Evolutionary conservation across 2,113 vertebrate species (phyloP), one percentile per base, ranked within the genome.

Genomic region (Boulengerochromis microlepis): DNA sequence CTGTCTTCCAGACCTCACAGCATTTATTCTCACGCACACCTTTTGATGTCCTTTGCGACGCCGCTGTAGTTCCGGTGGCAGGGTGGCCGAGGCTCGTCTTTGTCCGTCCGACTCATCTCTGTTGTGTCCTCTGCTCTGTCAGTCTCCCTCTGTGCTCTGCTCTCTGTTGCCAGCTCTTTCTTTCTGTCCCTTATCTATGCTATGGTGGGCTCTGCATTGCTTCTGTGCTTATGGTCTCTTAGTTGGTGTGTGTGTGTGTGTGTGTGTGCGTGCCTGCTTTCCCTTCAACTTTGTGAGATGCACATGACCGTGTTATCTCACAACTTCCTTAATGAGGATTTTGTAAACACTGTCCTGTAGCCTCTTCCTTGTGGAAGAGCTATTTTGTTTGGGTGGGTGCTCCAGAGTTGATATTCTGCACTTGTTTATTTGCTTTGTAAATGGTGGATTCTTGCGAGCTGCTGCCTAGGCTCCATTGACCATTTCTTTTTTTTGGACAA

Each of bases 281-380:
- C 92, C 83, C 95, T 90, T 94, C 91, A 91, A 87, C 93, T 93
- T 82, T 94, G 91, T 90, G 94, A 90, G 93, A 93, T 94, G 94
- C 91, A 96, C 97, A 91, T 89, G 88, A 92, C 92, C 90, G 84
- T 90, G 91, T 98, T 99, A 98, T 99, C 98, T 98, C 90, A 78
- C 97, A 96, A 97, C 97, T 97, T 97, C 97, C 97, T 98, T 99
- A 99, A 99, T 99, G 98, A 99, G 98, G 96, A 92, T 97, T 98
- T 98, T 98, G 97, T 99, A 99, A 99, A 99, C 98, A 99, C 97
- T 81, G 93, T 97, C 96, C 96, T 96, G 96, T 95, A 96, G 94
- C 91, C 91, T 95, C 93, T 96, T 96, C 94, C 94, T 94, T 97
- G 97, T 97, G 96, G 97, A 96, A 95, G 96, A 89, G 94, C 96